Evolutionary conservation across 2,888 invertebrate species (phyloP), one percentile per base, ranked within the genome.

Genomic region (Melinaea marsaeus): DNA sequence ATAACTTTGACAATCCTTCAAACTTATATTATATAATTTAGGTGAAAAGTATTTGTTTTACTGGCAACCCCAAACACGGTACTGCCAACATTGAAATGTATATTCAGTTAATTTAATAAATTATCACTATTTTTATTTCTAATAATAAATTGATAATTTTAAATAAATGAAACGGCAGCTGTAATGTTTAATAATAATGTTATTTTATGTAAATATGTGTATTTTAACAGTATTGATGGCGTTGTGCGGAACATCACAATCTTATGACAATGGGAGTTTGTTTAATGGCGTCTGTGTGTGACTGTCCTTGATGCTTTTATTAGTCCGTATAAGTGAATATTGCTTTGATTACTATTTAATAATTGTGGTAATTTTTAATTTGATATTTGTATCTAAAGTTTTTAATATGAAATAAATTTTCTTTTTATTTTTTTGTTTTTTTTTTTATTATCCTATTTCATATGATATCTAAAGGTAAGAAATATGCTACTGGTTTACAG

Each of bases 281-380:
- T 79, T 79, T 77, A 77, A 63, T 76, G 70, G 87, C 88, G 85
- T 83, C 82, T 81, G 68, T 80, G 81, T 78, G 84, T 87, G 87
- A 86, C 86, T 85, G 81, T 74, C 77, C 79, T 74, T 73, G 69
- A 71, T 69, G 70, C 66, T 69, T 69, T 66, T 66, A 69, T 73
- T 68, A 62, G 64, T 68, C 70, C 72, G 71, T 73, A 75, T 74
- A 72, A 75, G 74, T 74, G 75, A 76, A 77, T 73, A 60, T 83
- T 76, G 75, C 81, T 83, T 83, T 78, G 83, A 81, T 74, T 76
- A 79, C 75, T 88, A 87, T 89, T 89, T 86, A 87, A 85, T 83
- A 84, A 74, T 73, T 79, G 74, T 82, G 80, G 83, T 84, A 85
- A 88, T 88, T 88, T 85, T 81, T 76, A 84, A 86, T 89, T 89